Percentiles rank a stretch among this genome's conserved stretches.
Conservation (phyloP, 1,140 invertebrate species). For the Leptinotarsa defecta region DNA sequence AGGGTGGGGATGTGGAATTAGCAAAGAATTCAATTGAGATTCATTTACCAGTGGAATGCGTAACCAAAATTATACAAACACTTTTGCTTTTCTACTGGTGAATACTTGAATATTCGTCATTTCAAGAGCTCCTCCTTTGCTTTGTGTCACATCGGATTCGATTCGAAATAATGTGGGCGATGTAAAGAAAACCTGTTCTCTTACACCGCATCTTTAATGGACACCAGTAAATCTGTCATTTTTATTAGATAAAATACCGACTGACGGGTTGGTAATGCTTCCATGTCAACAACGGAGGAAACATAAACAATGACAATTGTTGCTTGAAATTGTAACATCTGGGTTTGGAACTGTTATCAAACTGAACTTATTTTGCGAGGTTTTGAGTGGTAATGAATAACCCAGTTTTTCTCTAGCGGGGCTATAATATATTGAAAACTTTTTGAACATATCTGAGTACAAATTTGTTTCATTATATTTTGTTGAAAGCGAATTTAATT, state of each 20-base stretch:
- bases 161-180: constrained; percentile 8
- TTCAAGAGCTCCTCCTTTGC: neutral
- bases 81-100: neutral
- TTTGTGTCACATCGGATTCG: neutral
- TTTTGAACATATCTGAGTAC: too few relatives aligned
- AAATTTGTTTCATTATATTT: too few relatives aligned
- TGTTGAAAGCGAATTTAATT: too few relatives aligned
- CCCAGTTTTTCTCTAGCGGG: too few relatives aligned
- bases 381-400: too few relatives aligned
- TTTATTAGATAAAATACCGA: constrained; percentile 30
- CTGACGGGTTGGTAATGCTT: constrained; percentile 20
- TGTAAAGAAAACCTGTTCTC: constrained; percentile 9
- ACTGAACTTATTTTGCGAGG: too few relatives aligned
- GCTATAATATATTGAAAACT: too few relatives aligned
- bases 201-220: constrained; percentile 21
- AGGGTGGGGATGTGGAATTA: too few relatives aligned
- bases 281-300: constrained; percentile 25
- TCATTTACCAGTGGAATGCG: too few relatives aligned
- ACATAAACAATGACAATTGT: constrained; percentile 21
- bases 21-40: too few relatives aligned
- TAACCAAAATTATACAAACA: too few relatives aligned
- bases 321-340: neutral
- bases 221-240: constrained; percentile 31
- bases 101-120: neutral
- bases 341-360: too few relatives aligned